Evolutionary conservation across 2,113 vertebrate species (phyloP).

Genomic region (Helogale parvula): DNA sequence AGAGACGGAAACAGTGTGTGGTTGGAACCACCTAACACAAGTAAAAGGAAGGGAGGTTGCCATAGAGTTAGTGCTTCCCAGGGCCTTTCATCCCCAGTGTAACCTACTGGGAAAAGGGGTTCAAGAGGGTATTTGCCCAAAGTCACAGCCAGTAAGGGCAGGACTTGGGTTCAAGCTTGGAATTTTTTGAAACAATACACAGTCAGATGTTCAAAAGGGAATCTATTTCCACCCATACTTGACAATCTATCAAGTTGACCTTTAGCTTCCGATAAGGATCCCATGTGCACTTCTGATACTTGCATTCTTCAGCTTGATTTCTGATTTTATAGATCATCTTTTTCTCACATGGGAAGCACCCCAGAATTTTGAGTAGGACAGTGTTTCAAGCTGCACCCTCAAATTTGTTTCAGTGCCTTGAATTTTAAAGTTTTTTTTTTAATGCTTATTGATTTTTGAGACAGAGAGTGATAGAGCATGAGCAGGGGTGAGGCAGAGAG

Average conservation of each 20-base stretch:
- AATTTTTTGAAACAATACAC: not conserved
- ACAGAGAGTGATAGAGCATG: no score
- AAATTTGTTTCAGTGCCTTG: not conserved
- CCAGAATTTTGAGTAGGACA: not conserved
- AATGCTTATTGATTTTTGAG: no score
- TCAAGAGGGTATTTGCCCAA: not conserved
- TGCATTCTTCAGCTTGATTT: not conserved
- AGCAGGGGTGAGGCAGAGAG: no score
- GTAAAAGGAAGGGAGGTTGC: not conserved
- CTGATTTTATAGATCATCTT: not conserved
- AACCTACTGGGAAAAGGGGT: not conserved
- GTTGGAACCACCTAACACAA: not conserved
- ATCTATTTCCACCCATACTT: not conserved
- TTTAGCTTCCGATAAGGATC: not conserved
- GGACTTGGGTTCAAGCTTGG: not conserved
- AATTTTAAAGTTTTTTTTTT: not conserved
- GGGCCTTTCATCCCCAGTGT: not conserved
- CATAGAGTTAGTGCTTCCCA: not conserved
- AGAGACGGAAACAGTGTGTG: not conserved
- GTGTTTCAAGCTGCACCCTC: not conserved
- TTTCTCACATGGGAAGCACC: not conserved
- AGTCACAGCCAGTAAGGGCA: not conserved
- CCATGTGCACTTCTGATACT: not conserved
- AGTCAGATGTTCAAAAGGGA: not conserved
- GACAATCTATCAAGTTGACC: not conserved